Conservation (phyloP, 2,888 invertebrate species). For the Drosophila bunnanda region DNA sequence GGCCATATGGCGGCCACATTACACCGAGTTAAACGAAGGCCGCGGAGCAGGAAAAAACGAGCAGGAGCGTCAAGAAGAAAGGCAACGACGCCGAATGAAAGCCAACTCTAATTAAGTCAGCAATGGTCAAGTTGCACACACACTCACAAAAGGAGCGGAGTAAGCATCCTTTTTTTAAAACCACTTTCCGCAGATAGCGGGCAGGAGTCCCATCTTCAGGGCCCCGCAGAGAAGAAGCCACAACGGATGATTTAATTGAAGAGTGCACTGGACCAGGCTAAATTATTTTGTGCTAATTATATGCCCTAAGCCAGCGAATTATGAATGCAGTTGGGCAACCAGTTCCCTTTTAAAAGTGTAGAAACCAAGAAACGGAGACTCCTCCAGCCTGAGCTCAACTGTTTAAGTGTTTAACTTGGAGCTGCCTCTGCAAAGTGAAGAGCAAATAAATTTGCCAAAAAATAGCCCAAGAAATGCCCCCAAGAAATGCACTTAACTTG, state of each 20-base stretch:
- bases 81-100: constrained; percentile 34
- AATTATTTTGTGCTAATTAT: constrained; percentile 66
- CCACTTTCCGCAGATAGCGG: constrained; percentile 23
- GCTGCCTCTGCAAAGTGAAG: constrained; percentile 56
- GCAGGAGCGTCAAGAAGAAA: constrained; percentile 21
- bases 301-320: constrained; percentile 24
- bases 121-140: constrained; percentile 55
- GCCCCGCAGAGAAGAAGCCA: constrained; percentile 12
- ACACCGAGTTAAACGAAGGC: constrained; percentile 45
- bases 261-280: constrained; percentile 53
- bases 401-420: constrained; percentile 54
- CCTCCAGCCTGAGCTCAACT: constrained; percentile 40
- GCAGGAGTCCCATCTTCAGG: constrained; percentile 12
- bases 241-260: constrained; percentile 60
- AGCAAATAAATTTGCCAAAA: constrained; percentile 69
- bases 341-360: constrained; percentile 19
- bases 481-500: constrained; percentile 53
- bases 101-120: constrained; percentile 69
- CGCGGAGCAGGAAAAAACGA: constrained; percentile 13
- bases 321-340: constrained; percentile 53
- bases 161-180: constrained; percentile 35
- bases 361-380: background rate
- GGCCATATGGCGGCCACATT: constrained; percentile 66
- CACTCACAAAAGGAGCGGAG: constrained; percentile 30
- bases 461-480: constrained; percentile 51